Conservation (phyloP, 1,140 invertebrate genomes). For the Octopus sinensis region DNA sequence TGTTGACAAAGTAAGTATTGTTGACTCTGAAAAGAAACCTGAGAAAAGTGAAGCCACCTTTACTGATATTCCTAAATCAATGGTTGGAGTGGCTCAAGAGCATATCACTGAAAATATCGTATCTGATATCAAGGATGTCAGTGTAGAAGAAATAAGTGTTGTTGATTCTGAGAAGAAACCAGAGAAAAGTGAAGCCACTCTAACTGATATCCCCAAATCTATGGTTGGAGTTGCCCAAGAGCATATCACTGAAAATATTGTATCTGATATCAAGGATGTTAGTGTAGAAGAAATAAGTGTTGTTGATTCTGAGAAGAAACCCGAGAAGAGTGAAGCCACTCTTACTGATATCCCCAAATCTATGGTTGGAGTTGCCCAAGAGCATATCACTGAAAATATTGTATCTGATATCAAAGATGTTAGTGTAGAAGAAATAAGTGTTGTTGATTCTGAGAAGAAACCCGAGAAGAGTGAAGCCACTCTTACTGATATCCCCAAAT, state of each 20-base stretch:
- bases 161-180: neutral
- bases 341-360: neutral
- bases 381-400: slow-evolving; percentile 10
- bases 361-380: neutral
- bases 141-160: neutral
- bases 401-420: neutral
- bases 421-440: neutral
- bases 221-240: neutral
- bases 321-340: neutral
- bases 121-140: neutral
- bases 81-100: neutral
- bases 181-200: neutral
- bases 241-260: slow-evolving; percentile 6
- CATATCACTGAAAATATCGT: slow-evolving; percentile 9
- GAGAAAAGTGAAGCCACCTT: neutral
- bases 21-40: neutral
- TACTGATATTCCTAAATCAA: neutral
- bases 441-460: neutral
- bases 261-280: neutral
- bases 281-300: no score
- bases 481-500: neutral
- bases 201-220: neutral
- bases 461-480: neutral
- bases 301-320: no score
- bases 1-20: neutral